Base-by-base conservation (phyloP, 2,113 vertebrate genomes). In the Petroica traversi region DNA sequence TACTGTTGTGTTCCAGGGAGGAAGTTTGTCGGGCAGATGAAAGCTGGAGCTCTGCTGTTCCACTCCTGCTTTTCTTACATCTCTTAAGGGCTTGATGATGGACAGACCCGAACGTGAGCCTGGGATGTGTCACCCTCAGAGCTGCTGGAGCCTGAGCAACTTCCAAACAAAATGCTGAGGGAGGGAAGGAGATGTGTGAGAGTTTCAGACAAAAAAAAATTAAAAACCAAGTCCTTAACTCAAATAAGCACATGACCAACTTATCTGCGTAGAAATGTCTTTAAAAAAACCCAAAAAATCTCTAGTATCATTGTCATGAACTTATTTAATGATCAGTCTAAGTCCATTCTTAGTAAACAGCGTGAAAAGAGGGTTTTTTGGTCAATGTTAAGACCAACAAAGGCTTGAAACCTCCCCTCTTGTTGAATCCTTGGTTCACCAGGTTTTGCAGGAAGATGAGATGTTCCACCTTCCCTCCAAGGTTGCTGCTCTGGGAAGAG, bases 271-370 rank as follows among this genome's bases (percentile, higher is more conserved):
- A 0, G 1, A 33, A 66, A 61, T 19, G 8, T 19, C 28, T 36
- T 4, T 16, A 12, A 43, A 51, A 24, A 22, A 19, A 43, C 9
- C 2, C 33, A 54, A n/a, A 5, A 18, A 12, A 4, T 9, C 23
- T 18, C 38, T 6, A 12, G 26, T 22, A 38, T 67, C 23, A 1
- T 2, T 25, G 68, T 5, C 20, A 3, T 1, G 11, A 72, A 8
- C 2, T 1, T 5, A 9, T 33, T 40, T 24, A 1, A 15, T 51
- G 25, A 24, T 6, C 34, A 45, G 6, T 14, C 71, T 41, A 23
- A 16, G 26, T 51, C 49, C 19, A 8, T 10, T 43, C 63, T 48
- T 34, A 9, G n/a, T 76, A 76, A 20, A 14, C 23, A 11, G 18
- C 0, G 6, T 19, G 36, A 20, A 33, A 88, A 69, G 24, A 23